Evolutionary conservation across 2,113 vertebrate genomes (phyloP), one percentile per base, ranked within the genome.

Genomic region (Oryzias woworae): DNA sequence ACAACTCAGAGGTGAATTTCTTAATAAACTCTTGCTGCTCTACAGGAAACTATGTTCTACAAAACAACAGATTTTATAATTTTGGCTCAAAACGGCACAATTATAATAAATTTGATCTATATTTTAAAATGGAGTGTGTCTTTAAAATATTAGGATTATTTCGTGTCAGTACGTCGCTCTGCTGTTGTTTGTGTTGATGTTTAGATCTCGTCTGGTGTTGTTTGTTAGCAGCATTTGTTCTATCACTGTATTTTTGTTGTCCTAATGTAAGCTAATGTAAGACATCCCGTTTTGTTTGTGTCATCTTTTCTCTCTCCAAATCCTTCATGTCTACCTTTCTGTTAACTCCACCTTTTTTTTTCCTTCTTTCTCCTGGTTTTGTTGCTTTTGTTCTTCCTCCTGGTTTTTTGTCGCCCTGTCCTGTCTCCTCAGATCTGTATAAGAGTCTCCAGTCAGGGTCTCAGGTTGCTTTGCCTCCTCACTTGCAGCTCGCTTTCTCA

Each of bases 381-480:
- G 24, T 69, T 62, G 65, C 69, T 57, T 56, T 67, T 23, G 24
- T 66, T 17, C 44, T 57, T 52, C 63, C 62, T 62, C 66, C 42
- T 49, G 23, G 23, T 66, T 61, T 69, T 51, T 69, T 60, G 60
- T 69, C 4, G 60, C 58, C 69, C 24, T 83, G 69, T 90, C 87
- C 83, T 83, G 81, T 91, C 85, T 89, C 87, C 86, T 91, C 90
- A 99, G 96, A 97, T 95, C 93, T 99, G 88, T 94, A 96, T 92
- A 99, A 99, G 94, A 94, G 96, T 93, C 95, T 99, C 93, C 96
- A 97, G 92, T 94, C 96, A 89, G 95, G 95, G 93, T 90, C 94
- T 92, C 95, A 95, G 92, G 93, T 87, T 86, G 84, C 90, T 94
- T 93, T 98, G 90, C 95, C 96, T 93, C 88, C 96, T 91, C 96